A percentile compares a stretch with the other conserved stretches of the same genome.
These are phyloP conservation scores for Sebastes baramenuke DNA, from an alignment of 2,797 vertebrate genomes.

Conservation along the genomic window DNA sequence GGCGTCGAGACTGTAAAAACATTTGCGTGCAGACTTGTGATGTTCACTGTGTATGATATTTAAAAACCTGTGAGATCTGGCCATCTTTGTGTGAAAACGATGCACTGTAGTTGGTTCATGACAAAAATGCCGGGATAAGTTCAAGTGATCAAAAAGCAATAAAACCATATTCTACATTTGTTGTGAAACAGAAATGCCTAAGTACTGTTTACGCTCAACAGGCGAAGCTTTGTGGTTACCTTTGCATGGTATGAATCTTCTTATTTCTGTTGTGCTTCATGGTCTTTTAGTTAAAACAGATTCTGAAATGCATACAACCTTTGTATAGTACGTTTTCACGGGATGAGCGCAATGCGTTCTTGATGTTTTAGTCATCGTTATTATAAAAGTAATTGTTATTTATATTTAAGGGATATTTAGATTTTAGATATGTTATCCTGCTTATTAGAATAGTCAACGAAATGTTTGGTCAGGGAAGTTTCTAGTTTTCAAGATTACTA, in stretches of 20 bases:
- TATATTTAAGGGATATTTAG: slow-evolving; percentile 88
- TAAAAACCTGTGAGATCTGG: slow-evolving; percentile 63
- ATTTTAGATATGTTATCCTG: slow-evolving; percentile 83
- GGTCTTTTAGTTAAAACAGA: slow-evolving; percentile 47
- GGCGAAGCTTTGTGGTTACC: slow-evolving; percentile 57
- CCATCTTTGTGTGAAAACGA: slow-evolving; percentile 54
- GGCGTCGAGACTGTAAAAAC: slow-evolving; percentile 2
- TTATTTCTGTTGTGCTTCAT: slow-evolving; percentile 63
- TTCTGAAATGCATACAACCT: slow-evolving; percentile 58
- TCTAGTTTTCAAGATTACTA: slow-evolving; percentile 76
- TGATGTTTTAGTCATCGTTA: slow-evolving; percentile 74
- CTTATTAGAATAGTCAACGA: slow-evolving; percentile 77
- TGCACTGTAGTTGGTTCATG: slow-evolving; percentile 65
- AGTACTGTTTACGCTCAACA: slow-evolving; percentile 71
- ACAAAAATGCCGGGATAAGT: slow-evolving; percentile 56
- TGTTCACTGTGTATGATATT: slow-evolving; percentile 39
- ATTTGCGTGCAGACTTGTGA: slow-evolving; percentile 1
- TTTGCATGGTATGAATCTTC: slow-evolving; percentile 62
- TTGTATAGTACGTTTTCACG: slow-evolving; percentile 75
- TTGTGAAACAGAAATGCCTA: slow-evolving; percentile 56
- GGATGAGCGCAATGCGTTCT: slow-evolving; percentile 74
- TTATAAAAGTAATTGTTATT: slow-evolving; percentile 81
- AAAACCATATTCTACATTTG: slow-evolving; percentile 61
- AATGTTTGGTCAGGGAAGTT: slow-evolving; percentile 83
- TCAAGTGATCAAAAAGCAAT: slow-evolving; percentile 76